phyloP scores from a whole-genome alignment of 2,888 invertebrate genomes.

The Polymixis flavicincta region DNA sequence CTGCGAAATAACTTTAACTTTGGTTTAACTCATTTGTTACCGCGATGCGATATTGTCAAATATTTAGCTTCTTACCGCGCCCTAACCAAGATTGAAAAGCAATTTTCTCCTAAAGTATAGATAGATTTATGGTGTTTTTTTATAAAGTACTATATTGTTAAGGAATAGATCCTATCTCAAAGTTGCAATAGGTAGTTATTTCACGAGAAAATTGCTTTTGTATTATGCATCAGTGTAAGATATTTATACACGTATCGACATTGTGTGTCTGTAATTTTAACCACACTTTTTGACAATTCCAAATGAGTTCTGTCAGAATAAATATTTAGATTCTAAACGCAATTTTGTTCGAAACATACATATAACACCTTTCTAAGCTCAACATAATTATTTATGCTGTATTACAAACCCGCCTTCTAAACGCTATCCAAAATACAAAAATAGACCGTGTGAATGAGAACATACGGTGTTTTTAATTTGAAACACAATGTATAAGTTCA shows the following conservation, averaged over 20 bases:
- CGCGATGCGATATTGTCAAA: too few relatives aligned
- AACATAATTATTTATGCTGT: slow-evolving; percentile 19
- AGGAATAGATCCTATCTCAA: background rate
- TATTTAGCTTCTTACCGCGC: too few relatives aligned
- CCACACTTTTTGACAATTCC: background rate
- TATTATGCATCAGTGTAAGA: background rate
- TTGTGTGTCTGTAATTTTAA: background rate
- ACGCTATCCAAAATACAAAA: slow-evolving; percentile 13
- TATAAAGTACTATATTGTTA: background rate
- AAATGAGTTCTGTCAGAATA: slow-evolving; percentile 8
- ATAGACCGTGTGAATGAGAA: slow-evolving; percentile 28
- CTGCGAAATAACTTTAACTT: too few relatives aligned
- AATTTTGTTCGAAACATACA: slow-evolving; percentile 15
- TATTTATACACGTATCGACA: background rate
- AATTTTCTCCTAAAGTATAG: too few relatives aligned
- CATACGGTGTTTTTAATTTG: slow-evolving; percentile 4
- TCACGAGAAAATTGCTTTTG: background rate
- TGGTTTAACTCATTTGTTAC: too few relatives aligned
- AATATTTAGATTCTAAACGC: slow-evolving; percentile 2
- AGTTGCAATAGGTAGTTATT: background rate
- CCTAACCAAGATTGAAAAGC: too few relatives aligned
- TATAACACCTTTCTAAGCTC: background rate
- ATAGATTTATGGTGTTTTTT: too few relatives aligned
- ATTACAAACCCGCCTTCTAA: background rate
- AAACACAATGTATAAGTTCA: background rate